These are phyloP conservation scores for Dexiosoma caninum DNA, from an alignment of 2,888 invertebrate species.

Conservation along the genomic window DNA sequence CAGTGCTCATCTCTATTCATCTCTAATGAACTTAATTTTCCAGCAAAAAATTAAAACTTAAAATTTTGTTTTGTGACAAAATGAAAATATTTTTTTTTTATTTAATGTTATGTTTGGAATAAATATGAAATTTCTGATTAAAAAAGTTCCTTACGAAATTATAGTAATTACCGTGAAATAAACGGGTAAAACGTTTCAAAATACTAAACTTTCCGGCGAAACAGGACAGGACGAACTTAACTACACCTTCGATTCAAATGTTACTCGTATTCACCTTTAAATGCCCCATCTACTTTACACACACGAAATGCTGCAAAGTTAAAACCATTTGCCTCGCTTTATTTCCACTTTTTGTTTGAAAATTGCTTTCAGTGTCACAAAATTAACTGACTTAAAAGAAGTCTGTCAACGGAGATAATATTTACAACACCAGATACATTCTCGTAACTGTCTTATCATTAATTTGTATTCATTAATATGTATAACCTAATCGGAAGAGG, in stretches of 20 bases:
- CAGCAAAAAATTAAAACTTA: not conserved
- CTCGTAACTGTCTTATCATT: too few species aligned
- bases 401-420: too few species aligned
- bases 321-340: constrained; percentile 8
- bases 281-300: not conserved
- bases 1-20: too few species aligned
- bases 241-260: constrained; percentile 24
- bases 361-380: too few species aligned
- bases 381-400: too few species aligned
- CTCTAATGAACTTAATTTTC: too few species aligned
- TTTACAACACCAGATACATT: too few species aligned
- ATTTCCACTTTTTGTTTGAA: too few species aligned
- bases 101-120: not conserved
- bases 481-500: too few species aligned
- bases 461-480: too few species aligned
- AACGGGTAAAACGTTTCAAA: not conserved
- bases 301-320: not conserved
- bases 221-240: constrained; percentile 20
- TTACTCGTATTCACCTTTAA: not conserved
- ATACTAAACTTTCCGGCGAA: not conserved
- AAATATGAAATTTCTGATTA: not conserved
- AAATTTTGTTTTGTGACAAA: not conserved
- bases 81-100: not conserved
- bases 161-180: not conserved
- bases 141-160: constrained; percentile 2